Evolutionary conservation across 1,140 invertebrate species (phyloP).

Genomic region (Drosophila pectinifera): DNA sequence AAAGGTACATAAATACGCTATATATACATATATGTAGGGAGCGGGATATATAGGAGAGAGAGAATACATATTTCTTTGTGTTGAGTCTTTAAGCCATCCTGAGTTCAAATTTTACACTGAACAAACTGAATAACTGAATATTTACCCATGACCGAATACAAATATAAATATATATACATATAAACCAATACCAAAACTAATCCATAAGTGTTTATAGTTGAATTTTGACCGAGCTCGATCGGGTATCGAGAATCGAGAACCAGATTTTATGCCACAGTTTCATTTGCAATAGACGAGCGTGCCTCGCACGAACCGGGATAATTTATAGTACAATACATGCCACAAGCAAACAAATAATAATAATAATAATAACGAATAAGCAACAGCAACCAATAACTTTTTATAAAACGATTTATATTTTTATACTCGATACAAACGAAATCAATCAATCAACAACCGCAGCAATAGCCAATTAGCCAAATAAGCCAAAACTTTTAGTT

Average conservation of each 20-base stretch:
- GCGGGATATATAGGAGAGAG: slow-evolving; percentile 33
- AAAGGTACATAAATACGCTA: slow-evolving; percentile 45
- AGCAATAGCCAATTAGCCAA: slow-evolving; percentile 80
- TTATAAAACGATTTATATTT: slow-evolving; percentile 85
- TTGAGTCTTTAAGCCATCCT: slow-evolving; percentile 82
- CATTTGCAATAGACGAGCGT: slow-evolving; percentile 83
- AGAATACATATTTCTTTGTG: slow-evolving; percentile 44
- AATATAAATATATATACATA: slow-evolving; percentile 69
- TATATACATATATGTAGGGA: slow-evolving; percentile 31
- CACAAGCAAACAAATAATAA: slow-evolving; percentile 54
- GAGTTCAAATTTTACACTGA: slow-evolving; percentile 77
- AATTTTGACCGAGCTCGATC: slow-evolving; percentile 51
- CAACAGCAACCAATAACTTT: slow-evolving; percentile 76
- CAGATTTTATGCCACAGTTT: slow-evolving; percentile 75
- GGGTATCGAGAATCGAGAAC: slow-evolving; percentile 23
- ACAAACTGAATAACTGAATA: slow-evolving; percentile 47
- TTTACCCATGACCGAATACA: slow-evolving; percentile 64
- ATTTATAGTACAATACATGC: slow-evolving; percentile 85
- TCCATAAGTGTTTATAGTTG: slow-evolving; percentile 73
- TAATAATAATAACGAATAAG: slow-evolving; percentile 50
- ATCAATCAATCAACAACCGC: slow-evolving; percentile 57
- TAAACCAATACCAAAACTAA: slow-evolving; percentile 69
- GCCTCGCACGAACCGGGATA: slow-evolving; percentile 81
- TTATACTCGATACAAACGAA: slow-evolving; percentile 70
- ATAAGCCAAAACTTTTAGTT: slow-evolving; percentile 81